Percentiles rank a stretch among this genome's conserved stretches.
Conservation (phyloP, 1,140 invertebrate genomes). For the Drosophila kurseongensis region DNA sequence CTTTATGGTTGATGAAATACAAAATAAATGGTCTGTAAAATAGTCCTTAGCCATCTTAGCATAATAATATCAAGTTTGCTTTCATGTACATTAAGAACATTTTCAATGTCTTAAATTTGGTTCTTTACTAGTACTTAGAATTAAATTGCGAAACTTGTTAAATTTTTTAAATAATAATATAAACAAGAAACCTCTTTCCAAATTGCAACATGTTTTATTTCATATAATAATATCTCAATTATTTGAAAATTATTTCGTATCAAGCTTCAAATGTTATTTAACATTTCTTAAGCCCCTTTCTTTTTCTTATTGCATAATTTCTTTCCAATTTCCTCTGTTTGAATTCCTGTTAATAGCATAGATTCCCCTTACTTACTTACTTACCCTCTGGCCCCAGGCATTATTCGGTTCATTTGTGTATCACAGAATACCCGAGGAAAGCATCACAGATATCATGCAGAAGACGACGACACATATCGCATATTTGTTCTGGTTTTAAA, state of each 20-base stretch:
- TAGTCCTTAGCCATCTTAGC: not conserved
- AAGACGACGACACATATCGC: conserved; percentile 50
- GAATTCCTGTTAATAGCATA: not conserved
- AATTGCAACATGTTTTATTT: too few relatives aligned
- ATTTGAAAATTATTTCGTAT: too few relatives aligned
- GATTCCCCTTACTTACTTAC: not conserved
- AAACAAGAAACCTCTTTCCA: too few relatives aligned
- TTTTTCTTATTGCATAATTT: not conserved
- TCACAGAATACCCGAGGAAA: conserved; percentile 8
- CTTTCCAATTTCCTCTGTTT: not conserved
- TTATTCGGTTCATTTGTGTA: conserved; percentile 29
- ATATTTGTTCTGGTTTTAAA: conserved; percentile 77
- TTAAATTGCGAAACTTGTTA: too few relatives aligned
- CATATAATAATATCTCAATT: too few relatives aligned
- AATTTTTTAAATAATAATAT: too few relatives aligned
- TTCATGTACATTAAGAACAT: too few relatives aligned
- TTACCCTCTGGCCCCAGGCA: conserved; percentile 18
- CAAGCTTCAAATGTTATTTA: too few relatives aligned
- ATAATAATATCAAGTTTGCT: too few relatives aligned
- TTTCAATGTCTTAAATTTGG: too few relatives aligned
- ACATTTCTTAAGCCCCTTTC: too few relatives aligned
- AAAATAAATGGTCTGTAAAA: not conserved
- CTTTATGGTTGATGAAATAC: not conserved
- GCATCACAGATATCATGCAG: conserved; percentile 48
- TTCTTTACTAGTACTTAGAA: too few relatives aligned